Evolutionary conservation across 2,888 invertebrate species (phyloP), one percentile per base, ranked within the genome.

Genomic region (Entomobrya multifasciata): DNA sequence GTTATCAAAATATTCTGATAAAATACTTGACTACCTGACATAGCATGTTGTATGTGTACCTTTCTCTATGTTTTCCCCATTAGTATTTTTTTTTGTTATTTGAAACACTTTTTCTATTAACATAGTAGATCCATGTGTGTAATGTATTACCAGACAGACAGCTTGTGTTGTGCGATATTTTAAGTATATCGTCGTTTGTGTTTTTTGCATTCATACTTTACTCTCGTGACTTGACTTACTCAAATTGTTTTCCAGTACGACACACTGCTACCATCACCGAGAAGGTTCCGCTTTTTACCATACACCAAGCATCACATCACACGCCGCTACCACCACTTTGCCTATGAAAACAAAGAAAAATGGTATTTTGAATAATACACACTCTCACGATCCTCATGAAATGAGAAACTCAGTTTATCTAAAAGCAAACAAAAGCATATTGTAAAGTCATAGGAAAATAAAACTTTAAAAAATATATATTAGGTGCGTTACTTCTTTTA

Each of bases 341-440:
- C 70, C 70, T 70, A 67, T 67, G 70, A 70, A 70, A 41, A 44
- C 65, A 67, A 20, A 67, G 41, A 67, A 36, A 41, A 44, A 41
- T 22, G 41, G 41, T 67, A 41, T 67, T n/a, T 15, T 70, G 44
- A 70, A 70, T 70, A 70, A 67, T 44, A 67, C 11, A 67, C 65
- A 25, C 70, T 67, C 47, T 49, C 15, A n/a, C n/a, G n/a, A n/a
- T n/a, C 49, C 2, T 15, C 49, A 11, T 49, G 49, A 11, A n/a
- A n/a, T n/a, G n/a, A n/a, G n/a, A 70, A 25, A 25, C 47, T 47
- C 15, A 49, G 20, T 20, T 70, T 47, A 15, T 47, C 25, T 47
- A 70, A 36, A 44, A 44, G 47, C 70, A 15, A 47, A 70, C 47
- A 65, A 67, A 44, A 44, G 67, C 15, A n/a, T n/a, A 44, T 44